Evolutionary conservation across 2,888 invertebrate species (phyloP).

Genomic region (Salpingus planirostris): DNA sequence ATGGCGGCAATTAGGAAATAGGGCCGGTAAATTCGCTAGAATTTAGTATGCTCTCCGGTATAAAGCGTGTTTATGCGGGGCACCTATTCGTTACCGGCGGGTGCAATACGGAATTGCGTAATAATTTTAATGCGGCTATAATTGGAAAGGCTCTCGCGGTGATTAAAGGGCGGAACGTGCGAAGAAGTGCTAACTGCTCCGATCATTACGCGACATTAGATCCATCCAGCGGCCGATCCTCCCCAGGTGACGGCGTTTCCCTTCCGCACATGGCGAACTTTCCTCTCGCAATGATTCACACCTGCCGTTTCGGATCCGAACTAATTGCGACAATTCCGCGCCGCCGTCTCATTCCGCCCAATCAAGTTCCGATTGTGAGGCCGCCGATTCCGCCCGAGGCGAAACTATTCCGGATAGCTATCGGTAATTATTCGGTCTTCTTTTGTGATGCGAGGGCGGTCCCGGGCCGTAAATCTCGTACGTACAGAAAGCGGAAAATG

Average conservation of each 20-base stretch:
- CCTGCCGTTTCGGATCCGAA: conserved; percentile 1
- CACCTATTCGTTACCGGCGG: no score
- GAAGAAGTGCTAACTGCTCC: conserved; percentile 15
- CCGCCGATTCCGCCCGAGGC: no score
- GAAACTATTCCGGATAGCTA: no score
- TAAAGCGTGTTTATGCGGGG: no score
- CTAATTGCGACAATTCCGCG: conserved; percentile 2
- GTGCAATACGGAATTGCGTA: conserved; percentile 3
- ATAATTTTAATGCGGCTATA: conserved; percentile 13
- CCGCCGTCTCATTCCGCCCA: conserved; percentile 4
- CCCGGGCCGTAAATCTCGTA: no score
- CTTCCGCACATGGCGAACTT: neutral
- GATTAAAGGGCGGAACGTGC: conserved; percentile 15
- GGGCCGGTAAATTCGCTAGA: no score
- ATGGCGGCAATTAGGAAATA: no score
- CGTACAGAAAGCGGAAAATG: conserved; percentile 5
- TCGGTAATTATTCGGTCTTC: no score
- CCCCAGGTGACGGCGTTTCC: conserved; percentile 4
- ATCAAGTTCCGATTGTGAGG: conserved; percentile 4
- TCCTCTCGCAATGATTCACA: conserved; percentile 7
- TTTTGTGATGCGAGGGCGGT: no score
- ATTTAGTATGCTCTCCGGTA: no score
- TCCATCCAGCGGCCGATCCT: no score
- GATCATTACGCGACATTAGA: conserved; percentile 14
- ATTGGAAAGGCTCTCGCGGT: conserved; percentile 8